phyloP scores from a whole-genome alignment of 1,140 invertebrate genomes.

The Riptortus pedestris region DNA sequence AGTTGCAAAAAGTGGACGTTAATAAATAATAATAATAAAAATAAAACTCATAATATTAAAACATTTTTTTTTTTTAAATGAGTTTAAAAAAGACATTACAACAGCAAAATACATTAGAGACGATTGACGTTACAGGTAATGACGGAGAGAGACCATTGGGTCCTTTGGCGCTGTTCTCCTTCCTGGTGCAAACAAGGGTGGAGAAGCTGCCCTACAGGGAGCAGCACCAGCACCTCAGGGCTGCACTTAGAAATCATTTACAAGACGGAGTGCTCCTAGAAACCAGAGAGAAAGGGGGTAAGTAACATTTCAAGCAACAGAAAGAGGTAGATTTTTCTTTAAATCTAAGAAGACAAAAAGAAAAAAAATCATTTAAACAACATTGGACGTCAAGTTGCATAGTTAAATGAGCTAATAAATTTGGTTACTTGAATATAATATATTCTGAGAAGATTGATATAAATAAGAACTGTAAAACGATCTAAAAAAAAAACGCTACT shows the following conservation, averaged over 20 bases:
- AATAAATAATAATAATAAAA: no score
- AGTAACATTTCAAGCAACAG: background rate
- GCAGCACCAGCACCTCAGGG: slow-evolving; percentile 30
- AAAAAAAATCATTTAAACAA: no score
- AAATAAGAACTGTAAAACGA: no score
- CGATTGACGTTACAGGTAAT: slow-evolving; percentile 19
- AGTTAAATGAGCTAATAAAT: no score
- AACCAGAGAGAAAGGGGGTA: slow-evolving; percentile 36
- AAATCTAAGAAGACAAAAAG: no score
- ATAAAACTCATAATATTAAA: no score
- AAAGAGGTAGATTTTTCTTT: background rate
- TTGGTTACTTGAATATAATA: no score
- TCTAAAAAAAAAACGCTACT: no score
- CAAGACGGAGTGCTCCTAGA: slow-evolving; percentile 33
- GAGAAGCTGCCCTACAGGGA: slow-evolving; percentile 28
- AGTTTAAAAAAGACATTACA: background rate
- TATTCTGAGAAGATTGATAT: no score
- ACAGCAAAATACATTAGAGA: background rate
- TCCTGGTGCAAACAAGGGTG: slow-evolving; percentile 25
- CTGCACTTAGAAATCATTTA: slow-evolving; percentile 31
- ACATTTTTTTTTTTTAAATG: background rate
- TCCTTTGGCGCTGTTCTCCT: slow-evolving; percentile 31
- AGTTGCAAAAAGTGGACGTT: no score
- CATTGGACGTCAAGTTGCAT: no score
- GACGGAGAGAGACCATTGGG: slow-evolving; percentile 29